phyloP scores from a whole-genome alignment of 2,113 vertebrate species.

The Vulpes lagopus region DNA sequence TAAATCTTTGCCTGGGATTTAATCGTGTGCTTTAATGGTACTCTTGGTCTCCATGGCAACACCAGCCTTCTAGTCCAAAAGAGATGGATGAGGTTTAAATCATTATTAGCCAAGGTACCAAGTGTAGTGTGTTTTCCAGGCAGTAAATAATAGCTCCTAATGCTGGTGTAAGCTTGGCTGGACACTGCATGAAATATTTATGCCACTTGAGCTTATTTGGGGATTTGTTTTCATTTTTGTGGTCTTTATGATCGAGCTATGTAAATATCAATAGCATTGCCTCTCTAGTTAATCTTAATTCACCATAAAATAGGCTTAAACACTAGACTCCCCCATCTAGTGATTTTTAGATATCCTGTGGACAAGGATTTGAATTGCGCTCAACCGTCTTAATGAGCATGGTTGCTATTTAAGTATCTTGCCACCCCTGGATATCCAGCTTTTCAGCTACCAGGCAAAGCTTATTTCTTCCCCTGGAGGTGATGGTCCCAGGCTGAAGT shows the following conservation, averaged over 20 bases:
- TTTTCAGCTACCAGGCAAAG: not conserved
- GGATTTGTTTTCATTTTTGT: conserved; percentile 55
- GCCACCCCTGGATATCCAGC: not conserved
- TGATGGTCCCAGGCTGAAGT: not conserved
- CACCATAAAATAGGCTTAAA: conserved; percentile 71
- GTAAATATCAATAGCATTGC: conserved; percentile 64
- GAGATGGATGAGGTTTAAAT: conserved; percentile 68
- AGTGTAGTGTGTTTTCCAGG: conserved; percentile 55
- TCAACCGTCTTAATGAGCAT: not conserved
- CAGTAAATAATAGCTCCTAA: conserved; percentile 51
- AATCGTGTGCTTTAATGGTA: not conserved
- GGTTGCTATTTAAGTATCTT: not conserved
- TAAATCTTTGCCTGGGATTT: not conserved
- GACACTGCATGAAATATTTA: conserved; percentile 38
- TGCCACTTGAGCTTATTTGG: conserved; percentile 11
- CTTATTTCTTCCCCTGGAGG: not conserved
- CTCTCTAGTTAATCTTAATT: conserved; percentile 70
- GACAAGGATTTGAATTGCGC: not conserved
- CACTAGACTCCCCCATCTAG: not conserved
- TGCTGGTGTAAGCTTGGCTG: conserved; percentile 26
- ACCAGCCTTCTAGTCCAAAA: conserved; percentile 53
- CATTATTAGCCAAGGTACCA: conserved; percentile 38
- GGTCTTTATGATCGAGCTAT: conserved; percentile 9
- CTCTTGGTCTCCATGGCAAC: conserved; percentile 43
- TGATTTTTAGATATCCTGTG: not conserved